Evolutionary conservation across 2,797 vertebrate species (phyloP), one percentile per base, ranked within the genome.

Genomic region (Halcyon badia): DNA sequence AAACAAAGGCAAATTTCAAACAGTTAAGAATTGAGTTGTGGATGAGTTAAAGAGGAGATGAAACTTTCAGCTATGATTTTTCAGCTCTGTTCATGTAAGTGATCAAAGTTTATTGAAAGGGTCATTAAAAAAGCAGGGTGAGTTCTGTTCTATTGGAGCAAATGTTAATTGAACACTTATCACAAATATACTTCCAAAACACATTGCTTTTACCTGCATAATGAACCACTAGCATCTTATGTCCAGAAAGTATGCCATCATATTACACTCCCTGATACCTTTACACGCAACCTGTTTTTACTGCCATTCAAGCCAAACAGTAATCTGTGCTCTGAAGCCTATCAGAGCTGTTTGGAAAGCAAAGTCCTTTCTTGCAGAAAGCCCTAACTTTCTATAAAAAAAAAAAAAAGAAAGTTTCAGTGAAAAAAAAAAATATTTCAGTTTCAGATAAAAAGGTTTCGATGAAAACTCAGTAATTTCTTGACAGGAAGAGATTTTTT

Each of bases 141-240:
- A 77, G 4, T 70, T 70, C 10, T 1, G 0, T 68, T 89, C 39
- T 64, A 28, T 49, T 79, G 0, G 0, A 87, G 37, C 6, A 95
- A 94, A 87, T 4, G 20, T 85, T 86, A 93, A 52, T 52, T 62
- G 25, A 83, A 76, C 14, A 30, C 24, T 83, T 83, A 42, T 58
- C 48, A 78, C 14, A 10, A 16, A 49, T 15, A 88, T 26, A 51
- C 19, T 57, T 83, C 8, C 30, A 65, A 93, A 88, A 73, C n/a
- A 3, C 31, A 8, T 76, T 91, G 22, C 6, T 86, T 88, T 94
- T 49, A 78, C 52, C 26, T 69, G 5, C 49, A 72, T 30, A 62
- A 72, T n/a, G 26, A 68, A 39, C 18, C 16, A 68, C 37, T 65
- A 22, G 5, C 19, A 81, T 68, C 86, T 91, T 66, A 78, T 9